A percentile compares a stretch with the other conserved stretches of the same genome.
These are phyloP conservation scores for Nebria brevicollis DNA, from an alignment of 2,888 invertebrate species.

Conservation along the genomic window DNA sequence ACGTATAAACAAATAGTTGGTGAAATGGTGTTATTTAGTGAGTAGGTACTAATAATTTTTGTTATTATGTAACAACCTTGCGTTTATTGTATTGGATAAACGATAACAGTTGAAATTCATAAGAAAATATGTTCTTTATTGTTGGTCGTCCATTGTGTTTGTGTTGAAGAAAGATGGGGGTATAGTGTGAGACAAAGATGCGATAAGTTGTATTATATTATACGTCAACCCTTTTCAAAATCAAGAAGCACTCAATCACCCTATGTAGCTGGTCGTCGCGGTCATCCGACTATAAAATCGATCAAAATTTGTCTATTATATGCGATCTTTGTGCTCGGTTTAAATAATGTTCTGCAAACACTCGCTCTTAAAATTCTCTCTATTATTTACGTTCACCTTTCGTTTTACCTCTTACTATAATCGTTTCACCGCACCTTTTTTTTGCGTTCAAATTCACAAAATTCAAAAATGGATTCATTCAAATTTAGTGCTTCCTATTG, in stretches of 20 bases:
- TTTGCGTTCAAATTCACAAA: too few relatives aligned
- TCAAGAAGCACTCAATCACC: slow-evolving; percentile 47
- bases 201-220: slow-evolving; percentile 42
- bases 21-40: too few relatives aligned
- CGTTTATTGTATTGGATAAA: too few relatives aligned
- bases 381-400: neutral
- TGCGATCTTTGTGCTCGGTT: slow-evolving; percentile 52
- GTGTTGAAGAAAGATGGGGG: slow-evolving; percentile 21
- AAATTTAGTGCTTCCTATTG: too few relatives aligned
- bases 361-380: neutral
- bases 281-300: slow-evolving; percentile 50
- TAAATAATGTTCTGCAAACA: slow-evolving; percentile 39
- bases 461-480: too few relatives aligned
- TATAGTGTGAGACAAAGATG: slow-evolving; percentile 25
- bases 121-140: slow-evolving; percentile 41
- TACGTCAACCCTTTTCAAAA: slow-evolving; percentile 47
- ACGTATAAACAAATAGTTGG: neutral
- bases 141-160: slow-evolving; percentile 12
- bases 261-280: slow-evolving; percentile 15
- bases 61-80: too few relatives aligned
- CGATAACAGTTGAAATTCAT: slow-evolving; percentile 33
- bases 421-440: too few relatives aligned
- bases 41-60: too few relatives aligned
- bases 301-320: slow-evolving; percentile 56
- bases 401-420: neutral